Conservation (phyloP, 2,113 vertebrate species). For the Hippocampus mohnikei region DNA sequence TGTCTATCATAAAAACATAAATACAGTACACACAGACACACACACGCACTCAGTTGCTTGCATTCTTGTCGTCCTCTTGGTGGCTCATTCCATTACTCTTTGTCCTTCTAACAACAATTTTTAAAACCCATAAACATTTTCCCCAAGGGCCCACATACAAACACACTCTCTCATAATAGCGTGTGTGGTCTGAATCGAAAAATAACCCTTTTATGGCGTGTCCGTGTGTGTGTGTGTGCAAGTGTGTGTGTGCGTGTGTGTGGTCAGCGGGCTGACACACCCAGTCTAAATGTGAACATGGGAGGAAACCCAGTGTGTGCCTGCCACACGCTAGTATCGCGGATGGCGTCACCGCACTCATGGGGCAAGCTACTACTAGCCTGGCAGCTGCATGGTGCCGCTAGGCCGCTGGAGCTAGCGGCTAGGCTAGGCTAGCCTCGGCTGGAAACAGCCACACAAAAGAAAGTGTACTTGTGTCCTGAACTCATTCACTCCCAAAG, state of each 20-base stretch:
- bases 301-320: conserved; percentile 26
- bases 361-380: background rate
- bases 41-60: conserved; percentile 25
- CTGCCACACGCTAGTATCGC: conserved; percentile 1
- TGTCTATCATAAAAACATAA: conserved; percentile 4
- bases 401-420: background rate
- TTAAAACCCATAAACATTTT: conserved; percentile 57
- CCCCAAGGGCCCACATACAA: conserved; percentile 38
- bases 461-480: background rate
- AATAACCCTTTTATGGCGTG: conserved; percentile 8
- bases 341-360: background rate
- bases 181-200: conserved; percentile 48
- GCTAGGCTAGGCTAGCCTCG: background rate
- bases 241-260: conserved; percentile 14
- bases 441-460: background rate
- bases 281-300: conserved; percentile 48
- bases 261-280: conserved; percentile 34
- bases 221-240: conserved; percentile 18
- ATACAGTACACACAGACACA: background rate
- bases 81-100: background rate
- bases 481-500: no score
- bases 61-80: background rate
- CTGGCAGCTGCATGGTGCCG: background rate
- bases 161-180: conserved; percentile 26
- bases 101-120: conserved; percentile 39